These are phyloP conservation scores for Ammospiza maritima DNA, from an alignment of 2,797 vertebrate species.

Conservation along the genomic window DNA sequence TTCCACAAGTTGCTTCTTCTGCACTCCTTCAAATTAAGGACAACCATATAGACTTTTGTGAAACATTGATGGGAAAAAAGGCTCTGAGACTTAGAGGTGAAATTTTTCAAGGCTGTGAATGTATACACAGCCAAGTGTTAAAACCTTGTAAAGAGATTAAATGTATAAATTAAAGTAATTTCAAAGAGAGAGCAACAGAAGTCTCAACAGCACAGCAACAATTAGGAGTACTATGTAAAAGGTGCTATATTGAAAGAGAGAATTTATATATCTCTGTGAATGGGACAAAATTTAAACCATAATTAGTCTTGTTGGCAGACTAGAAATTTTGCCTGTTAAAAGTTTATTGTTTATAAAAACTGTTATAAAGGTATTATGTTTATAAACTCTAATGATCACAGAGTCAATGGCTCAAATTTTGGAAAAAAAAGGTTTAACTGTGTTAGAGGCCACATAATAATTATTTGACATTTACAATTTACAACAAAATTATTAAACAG, in stretches of 20 bases:
- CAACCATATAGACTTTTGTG: background rate
- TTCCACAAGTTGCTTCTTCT: background rate
- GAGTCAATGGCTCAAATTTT: background rate
- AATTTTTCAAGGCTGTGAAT: background rate
- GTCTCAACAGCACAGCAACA: background rate
- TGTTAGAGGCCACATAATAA: background rate
- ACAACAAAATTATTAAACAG: background rate
- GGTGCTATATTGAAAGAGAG: background rate
- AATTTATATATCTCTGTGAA: background rate
- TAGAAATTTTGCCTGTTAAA: background rate
- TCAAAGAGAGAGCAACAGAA: background rate
- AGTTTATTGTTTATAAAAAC: background rate
- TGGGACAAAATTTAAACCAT: background rate
- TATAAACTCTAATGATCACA: background rate
- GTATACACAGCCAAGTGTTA: background rate
- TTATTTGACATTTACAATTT: background rate
- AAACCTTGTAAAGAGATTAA: conserved; percentile 20
- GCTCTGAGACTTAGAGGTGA: background rate
- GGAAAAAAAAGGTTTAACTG: background rate
- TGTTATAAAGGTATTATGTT: background rate
- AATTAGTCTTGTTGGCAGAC: background rate
- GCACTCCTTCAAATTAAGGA: background rate
- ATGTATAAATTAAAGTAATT: conserved; percentile 1
- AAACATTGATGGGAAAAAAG: background rate
- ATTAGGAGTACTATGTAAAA: background rate